Conservation (phyloP, 2,113 vertebrate species). For the Laticauda laticaudata region DNA sequence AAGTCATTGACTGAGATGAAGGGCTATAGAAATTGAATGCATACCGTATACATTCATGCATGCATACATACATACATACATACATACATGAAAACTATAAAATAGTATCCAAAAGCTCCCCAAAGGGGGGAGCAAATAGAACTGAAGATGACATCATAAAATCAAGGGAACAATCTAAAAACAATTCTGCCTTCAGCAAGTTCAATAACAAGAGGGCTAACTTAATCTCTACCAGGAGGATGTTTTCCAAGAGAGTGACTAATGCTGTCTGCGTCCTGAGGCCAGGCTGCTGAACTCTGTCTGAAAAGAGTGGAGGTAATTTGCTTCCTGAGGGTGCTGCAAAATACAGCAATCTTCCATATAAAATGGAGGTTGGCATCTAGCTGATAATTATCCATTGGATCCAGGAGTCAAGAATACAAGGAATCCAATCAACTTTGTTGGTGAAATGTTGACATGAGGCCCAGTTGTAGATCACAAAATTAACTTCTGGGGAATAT, state of each 20-base stretch:
- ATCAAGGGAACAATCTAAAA: neutral
- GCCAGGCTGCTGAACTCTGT: neutral
- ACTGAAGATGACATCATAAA: neutral
- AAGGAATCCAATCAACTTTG: neutral
- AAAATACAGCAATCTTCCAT: neutral
- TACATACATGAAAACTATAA: neutral
- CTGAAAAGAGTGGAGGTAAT: neutral
- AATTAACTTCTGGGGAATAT: neutral
- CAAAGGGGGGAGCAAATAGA: neutral
- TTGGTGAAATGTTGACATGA: neutral
- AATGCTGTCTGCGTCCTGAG: neutral
- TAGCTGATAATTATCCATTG: neutral
- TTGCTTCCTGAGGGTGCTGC: neutral
- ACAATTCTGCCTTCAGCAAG: neutral
- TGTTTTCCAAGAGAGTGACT: neutral
- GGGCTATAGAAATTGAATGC: too few species aligned
- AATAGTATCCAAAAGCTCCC: neutral
- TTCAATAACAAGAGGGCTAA: neutral
- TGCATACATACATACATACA: too few species aligned
- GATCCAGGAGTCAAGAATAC: neutral
- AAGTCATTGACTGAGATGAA: too few species aligned
- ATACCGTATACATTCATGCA: too few species aligned
- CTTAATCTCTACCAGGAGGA: neutral
- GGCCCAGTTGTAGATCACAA: neutral
- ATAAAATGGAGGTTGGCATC: neutral